Base-by-base conservation (phyloP, 2,888 invertebrate genomes). In the Drosophila barbarae region DNA sequence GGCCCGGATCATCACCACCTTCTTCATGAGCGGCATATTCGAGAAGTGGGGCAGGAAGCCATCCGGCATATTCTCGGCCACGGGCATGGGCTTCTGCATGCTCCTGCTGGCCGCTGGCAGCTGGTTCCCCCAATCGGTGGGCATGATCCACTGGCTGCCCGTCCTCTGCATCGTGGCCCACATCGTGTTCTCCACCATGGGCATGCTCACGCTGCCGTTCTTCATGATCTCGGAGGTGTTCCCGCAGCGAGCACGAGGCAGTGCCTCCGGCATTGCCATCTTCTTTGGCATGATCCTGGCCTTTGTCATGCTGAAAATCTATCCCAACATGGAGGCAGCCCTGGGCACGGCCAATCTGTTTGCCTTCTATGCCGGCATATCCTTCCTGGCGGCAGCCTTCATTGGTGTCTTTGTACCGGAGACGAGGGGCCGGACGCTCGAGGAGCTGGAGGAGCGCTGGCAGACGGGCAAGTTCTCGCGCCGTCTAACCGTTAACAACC, bases 141-240 rank as follows among this genome's bases (percentile, higher is more conserved):
- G 82, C 35, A 67, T 71, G 5, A 69, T 79, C 49, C 82, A 87
- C 1, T 78, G 86, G 69, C 64, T 89, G 56, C 85, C 89, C 0
- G 87, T 84, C 4, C 59, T 83, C 4, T 87, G 88, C 67, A 88
- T 89, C 52, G 74, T 89, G 4, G 66, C 87, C 4, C 88, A 75
- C 85, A 91, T 71, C 90, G 91, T 85, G 82, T 94, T 55, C 88
- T 93, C 86, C 73, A 89, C 88, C 3, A 84, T 87, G 76, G 89
- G 94, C 34, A 75, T 89, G 49, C 65, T 93, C 9, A 93, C 94
- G 2, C 85, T 95, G 63, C 94, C 94, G 0, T 95, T 94, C 93
- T 92, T 93, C 47, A 92, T 95, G 92, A 93, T 93, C 73, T 94
- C 94, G 0, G 95, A 95, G 89, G 90, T 95, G 0, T 94, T 93